These are phyloP conservation scores for Suncus etruscus DNA, from an alignment of 2,113 vertebrate genomes.

Conservation along the genomic window DNA sequence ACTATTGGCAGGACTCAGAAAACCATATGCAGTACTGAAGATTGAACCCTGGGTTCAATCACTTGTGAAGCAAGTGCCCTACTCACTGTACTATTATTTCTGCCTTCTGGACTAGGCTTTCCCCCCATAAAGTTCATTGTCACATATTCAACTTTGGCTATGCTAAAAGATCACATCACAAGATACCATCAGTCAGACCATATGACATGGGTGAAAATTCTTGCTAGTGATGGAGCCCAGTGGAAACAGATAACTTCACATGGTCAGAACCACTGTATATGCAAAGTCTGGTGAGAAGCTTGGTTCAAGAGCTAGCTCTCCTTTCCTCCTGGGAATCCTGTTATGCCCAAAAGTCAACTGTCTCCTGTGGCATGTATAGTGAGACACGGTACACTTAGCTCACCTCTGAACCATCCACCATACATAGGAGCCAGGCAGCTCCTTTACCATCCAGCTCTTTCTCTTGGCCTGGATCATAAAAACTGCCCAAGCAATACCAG, in stretches of 20 bases:
- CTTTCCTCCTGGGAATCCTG: not conserved
- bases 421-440: not conserved
- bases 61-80: too few species aligned
- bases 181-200: not conserved
- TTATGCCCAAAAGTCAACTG: not conserved
- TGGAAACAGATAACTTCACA: not conserved
- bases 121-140: conserved; percentile 22
- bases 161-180: not conserved
- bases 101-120: not conserved
- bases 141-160: conserved; percentile 4
- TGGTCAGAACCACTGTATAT: not conserved
- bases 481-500: not conserved
- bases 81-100: too few species aligned
- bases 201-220: not conserved
- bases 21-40: too few species aligned
- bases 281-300: not conserved
- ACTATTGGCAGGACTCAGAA: too few species aligned
- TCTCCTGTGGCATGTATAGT: not conserved
- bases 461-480: not conserved
- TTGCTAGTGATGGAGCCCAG: not conserved
- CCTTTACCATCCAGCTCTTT: not conserved
- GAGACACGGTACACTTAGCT: not conserved
- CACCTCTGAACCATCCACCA: not conserved
- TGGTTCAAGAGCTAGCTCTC: not conserved
- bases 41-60: too few species aligned